Evolutionary conservation across 2,113 vertebrate species (phyloP).

Genomic region (Recurvirostra avosetta): DNA sequence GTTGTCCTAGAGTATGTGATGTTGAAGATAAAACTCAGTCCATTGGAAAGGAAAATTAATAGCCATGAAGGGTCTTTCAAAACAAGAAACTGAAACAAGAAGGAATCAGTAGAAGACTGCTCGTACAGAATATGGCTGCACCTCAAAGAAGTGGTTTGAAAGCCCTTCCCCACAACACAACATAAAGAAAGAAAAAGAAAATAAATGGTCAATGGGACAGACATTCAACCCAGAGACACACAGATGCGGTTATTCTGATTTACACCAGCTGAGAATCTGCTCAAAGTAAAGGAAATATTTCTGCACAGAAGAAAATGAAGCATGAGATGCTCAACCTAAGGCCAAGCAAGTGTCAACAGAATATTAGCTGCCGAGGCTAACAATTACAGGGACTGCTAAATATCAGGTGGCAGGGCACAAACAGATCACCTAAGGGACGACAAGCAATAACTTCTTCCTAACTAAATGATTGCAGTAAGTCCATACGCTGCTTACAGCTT

Average conservation of each 20-base stretch:
- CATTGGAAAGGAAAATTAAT: background rate
- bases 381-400: background rate
- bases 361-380: background rate
- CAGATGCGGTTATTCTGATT: background rate
- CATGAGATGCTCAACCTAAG: background rate
- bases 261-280: background rate
- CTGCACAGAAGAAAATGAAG: background rate
- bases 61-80: background rate
- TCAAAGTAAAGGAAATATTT: background rate
- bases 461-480: background rate
- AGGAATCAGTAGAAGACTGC: background rate
- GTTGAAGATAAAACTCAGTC: background rate
- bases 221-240: background rate
- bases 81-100: background rate
- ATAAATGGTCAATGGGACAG: background rate
- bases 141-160: background rate
- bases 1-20: rapidly evolving
- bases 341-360: background rate
- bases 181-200: background rate
- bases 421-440: background rate
- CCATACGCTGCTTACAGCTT: background rate
- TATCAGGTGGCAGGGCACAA: background rate
- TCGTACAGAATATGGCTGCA: background rate
- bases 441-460: background rate
- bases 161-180: background rate